Percentiles rank a stretch among this genome's conserved stretches.
Conservation (phyloP, 2,888 invertebrate species). For the Siphlonurus alternatus region DNA sequence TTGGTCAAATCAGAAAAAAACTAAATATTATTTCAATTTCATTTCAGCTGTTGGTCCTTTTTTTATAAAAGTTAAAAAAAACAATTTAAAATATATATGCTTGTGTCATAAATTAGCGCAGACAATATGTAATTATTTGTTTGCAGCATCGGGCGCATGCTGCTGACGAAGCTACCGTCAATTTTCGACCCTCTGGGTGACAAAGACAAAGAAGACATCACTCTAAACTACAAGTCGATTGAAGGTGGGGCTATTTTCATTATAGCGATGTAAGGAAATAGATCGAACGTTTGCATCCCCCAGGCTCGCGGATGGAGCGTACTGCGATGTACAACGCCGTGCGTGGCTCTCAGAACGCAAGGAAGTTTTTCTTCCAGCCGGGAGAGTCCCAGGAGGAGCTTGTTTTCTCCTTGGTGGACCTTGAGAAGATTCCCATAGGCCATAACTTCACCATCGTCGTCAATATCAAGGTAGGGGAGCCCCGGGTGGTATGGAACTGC, state of each 20-base stretch:
- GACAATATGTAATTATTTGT: too few species aligned
- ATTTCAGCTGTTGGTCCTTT: too few species aligned
- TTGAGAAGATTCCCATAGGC: slow-evolving; percentile 52
- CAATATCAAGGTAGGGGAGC: slow-evolving; percentile 37
- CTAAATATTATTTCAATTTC: too few species aligned
- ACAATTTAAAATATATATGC: too few species aligned
- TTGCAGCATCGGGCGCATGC: slow-evolving; percentile 51
- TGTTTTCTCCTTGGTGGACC: slow-evolving; percentile 42
- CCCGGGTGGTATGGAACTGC: too few species aligned
- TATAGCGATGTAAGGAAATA: too few species aligned
- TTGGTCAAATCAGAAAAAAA: too few species aligned
- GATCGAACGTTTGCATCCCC: too few species aligned
- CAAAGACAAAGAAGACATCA: slow-evolving; percentile 52
- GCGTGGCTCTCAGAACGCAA: slow-evolving; percentile 44
- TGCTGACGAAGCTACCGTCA: slow-evolving; percentile 57
- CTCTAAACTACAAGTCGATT: slow-evolving; percentile 46
- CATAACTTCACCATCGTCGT: slow-evolving; percentile 48
- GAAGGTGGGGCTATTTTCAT: too few species aligned
- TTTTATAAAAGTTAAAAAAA: too few species aligned
- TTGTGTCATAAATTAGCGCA: too few species aligned
- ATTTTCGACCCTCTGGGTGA: slow-evolving; percentile 54
- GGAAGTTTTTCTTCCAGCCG: slow-evolving; percentile 44
- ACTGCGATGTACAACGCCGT: slow-evolving; percentile 59
- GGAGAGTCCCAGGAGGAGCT: slow-evolving; percentile 40
- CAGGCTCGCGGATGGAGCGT: slow-evolving; percentile 50